These are phyloP conservation scores for Falcaria lacertinaria DNA, from an alignment of 2,888 invertebrate genomes.

Conservation along the genomic window DNA sequence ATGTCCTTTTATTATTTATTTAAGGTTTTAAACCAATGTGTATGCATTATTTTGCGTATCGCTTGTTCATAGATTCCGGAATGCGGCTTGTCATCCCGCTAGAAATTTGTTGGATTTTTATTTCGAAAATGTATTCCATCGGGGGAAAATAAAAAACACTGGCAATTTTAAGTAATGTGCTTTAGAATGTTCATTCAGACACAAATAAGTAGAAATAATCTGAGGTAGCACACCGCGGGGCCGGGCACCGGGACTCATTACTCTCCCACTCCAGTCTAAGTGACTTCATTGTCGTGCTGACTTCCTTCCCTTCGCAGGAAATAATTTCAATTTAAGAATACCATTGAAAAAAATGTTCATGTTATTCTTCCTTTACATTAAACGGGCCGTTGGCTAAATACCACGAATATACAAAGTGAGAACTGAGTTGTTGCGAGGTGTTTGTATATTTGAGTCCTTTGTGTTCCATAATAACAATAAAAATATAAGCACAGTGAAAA, in stretches of 20 bases:
- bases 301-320: conserved; percentile 60
- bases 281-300: conserved; percentile 64
- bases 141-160: conserved; percentile 36
- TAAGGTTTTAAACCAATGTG: background rate
- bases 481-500: conserved; percentile 33
- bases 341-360: conserved; percentile 50
- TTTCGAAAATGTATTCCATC: conserved; percentile 16
- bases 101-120: conserved; percentile 12
- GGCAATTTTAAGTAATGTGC: conserved; percentile 40
- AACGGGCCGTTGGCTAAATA: conserved; percentile 12
- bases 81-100: conserved; percentile 11
- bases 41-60: background rate
- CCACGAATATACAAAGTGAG: conserved; percentile 16
- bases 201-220: conserved; percentile 64
- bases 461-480: conserved; percentile 29
- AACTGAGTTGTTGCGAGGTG: conserved; percentile 16
- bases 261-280: conserved; percentile 59
- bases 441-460: conserved; percentile 25
- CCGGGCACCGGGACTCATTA: conserved; percentile 50
- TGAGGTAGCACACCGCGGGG: conserved; percentile 39
- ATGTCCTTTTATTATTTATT: background rate
- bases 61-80: background rate
- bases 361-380: conserved; percentile 30
- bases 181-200: conserved; percentile 43
- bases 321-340: conserved; percentile 59